Evolutionary conservation across 2,888 invertebrate species (phyloP).

Genomic region (Crematogaster levior): DNA sequence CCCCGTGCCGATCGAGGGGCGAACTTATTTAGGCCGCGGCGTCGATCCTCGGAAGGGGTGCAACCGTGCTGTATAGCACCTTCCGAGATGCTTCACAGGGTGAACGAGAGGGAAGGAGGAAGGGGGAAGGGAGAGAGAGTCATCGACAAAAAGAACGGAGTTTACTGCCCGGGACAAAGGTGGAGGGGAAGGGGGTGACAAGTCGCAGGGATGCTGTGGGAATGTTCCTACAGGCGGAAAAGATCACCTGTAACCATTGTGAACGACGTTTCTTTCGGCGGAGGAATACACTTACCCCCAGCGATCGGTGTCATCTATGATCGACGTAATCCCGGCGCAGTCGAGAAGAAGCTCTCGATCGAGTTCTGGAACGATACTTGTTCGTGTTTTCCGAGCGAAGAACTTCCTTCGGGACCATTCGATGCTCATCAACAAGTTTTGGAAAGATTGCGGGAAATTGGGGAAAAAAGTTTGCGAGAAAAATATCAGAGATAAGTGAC

Average conservation of each 20-base stretch:
- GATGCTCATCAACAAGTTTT: not conserved
- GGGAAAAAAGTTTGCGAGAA: not conserved
- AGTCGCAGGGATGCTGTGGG: conserved; percentile 82
- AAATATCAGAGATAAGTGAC: not conserved
- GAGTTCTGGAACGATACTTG: conserved; percentile 1
- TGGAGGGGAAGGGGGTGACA: conserved; percentile 77
- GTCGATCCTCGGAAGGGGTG: conserved; percentile 78
- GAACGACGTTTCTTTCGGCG: conserved; percentile 55
- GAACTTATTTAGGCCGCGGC: conserved; percentile 68
- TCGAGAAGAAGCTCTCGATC: conserved; percentile 43
- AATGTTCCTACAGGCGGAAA: conserved; percentile 82
- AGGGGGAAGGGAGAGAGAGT: conserved; percentile 59
- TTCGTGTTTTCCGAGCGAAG: conserved; percentile 7
- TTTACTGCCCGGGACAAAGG: conserved; percentile 44
- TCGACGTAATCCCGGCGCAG: conserved; percentile 46
- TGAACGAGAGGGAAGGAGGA: conserved; percentile 63
- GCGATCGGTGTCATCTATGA: conserved; percentile 73
- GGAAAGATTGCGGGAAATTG: not conserved
- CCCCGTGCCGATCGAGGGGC: conserved; percentile 74
- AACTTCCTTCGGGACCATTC: not conserved
- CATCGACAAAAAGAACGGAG: conserved; percentile 65
- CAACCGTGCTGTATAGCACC: conserved; percentile 70
- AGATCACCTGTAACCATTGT: conserved; percentile 83
- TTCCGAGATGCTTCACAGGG: conserved; percentile 67
- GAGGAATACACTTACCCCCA: conserved; percentile 66